Conservation (phyloP, 1,140 invertebrate species). For the Camponotus vicinus region DNA sequence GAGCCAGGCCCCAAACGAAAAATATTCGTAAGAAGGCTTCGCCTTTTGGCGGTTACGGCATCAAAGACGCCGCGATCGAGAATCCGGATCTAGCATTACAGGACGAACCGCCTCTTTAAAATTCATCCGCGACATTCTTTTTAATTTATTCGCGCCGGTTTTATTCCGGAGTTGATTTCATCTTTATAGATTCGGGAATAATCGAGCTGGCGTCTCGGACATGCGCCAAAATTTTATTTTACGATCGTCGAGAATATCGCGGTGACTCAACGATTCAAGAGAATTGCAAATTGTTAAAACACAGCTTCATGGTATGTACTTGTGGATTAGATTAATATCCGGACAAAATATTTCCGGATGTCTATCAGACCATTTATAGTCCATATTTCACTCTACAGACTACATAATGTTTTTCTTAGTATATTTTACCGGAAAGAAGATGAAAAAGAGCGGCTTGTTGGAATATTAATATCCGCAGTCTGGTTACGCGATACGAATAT, state of each 20-base stretch:
- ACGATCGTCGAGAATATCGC: not conserved
- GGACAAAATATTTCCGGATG: not conserved
- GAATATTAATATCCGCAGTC: not conserved
- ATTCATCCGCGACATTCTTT: conserved; percentile 4
- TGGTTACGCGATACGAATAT: conserved; percentile 33
- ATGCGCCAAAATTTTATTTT: not conserved
- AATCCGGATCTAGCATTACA: conserved; percentile 46
- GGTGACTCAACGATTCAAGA: not conserved
- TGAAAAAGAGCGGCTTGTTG: not conserved
- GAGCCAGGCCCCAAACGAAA: conserved; percentile 57
- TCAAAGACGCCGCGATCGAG: conserved; percentile 56
- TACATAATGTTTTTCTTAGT: conserved; percentile 7
- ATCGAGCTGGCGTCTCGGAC: not conserved
- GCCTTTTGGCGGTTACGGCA: not conserved
- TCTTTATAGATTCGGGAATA: not conserved
- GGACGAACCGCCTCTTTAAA: conserved; percentile 8
- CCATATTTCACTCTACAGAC: not conserved
- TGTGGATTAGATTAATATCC: conserved; percentile 7
- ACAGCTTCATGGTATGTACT: not conserved
- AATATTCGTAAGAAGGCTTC: conserved; percentile 19
- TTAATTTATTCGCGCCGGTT: not conserved
- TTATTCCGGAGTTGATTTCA: not conserved
- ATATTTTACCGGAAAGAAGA: not conserved
- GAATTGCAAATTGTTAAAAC: not conserved
- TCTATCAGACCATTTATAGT: not conserved